These are phyloP conservation scores for Nibea coibor DNA, from an alignment of 2,113 vertebrate species.

Conservation along the genomic window DNA sequence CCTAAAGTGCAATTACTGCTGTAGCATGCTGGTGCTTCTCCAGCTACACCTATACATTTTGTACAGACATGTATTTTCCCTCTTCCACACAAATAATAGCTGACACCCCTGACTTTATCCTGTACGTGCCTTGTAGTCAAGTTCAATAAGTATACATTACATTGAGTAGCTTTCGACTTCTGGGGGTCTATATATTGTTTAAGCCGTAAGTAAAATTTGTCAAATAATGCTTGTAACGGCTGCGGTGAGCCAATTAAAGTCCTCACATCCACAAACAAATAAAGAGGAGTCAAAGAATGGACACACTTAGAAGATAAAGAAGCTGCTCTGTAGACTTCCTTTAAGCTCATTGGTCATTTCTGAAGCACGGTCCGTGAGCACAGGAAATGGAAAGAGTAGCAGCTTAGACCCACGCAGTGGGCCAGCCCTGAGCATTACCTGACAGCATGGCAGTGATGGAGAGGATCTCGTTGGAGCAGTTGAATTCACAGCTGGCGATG, in stretches of 20 bases:
- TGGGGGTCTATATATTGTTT: not conserved
- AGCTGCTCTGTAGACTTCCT: slow-evolving; percentile 36
- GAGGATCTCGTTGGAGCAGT: slow-evolving; percentile 98
- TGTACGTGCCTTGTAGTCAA: slow-evolving; percentile 49
- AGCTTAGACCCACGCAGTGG: slow-evolving; percentile 42
- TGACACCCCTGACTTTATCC: slow-evolving; percentile 63
- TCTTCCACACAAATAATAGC: slow-evolving; percentile 64
- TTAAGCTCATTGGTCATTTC: slow-evolving; percentile 18
- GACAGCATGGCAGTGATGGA: slow-evolving; percentile 99
- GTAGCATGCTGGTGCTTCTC: slow-evolving; percentile 66
- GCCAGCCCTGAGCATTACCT: slow-evolving; percentile 90
- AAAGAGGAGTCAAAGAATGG: not conserved
- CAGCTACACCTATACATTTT: slow-evolving; percentile 76
- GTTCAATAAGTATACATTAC: slow-evolving; percentile 34
- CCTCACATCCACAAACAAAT: slow-evolving; percentile 2
- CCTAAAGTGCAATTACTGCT: slow-evolving; percentile 72
- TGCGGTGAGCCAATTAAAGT: not conserved
- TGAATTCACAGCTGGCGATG: slow-evolving; percentile 99
- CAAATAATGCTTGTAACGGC: not conserved
- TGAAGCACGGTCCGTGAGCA: slow-evolving; percentile 10
- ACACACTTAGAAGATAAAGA: slow-evolving; percentile 8
- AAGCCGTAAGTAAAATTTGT: not conserved
- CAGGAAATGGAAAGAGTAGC: slow-evolving; percentile 46
- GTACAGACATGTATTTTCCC: slow-evolving; percentile 66
- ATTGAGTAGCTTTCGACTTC: slow-evolving; percentile 16